Evolutionary conservation across 2,888 invertebrate genomes (phyloP), one percentile per base, ranked within the genome.

Genomic region (Eulithis testata): DNA sequence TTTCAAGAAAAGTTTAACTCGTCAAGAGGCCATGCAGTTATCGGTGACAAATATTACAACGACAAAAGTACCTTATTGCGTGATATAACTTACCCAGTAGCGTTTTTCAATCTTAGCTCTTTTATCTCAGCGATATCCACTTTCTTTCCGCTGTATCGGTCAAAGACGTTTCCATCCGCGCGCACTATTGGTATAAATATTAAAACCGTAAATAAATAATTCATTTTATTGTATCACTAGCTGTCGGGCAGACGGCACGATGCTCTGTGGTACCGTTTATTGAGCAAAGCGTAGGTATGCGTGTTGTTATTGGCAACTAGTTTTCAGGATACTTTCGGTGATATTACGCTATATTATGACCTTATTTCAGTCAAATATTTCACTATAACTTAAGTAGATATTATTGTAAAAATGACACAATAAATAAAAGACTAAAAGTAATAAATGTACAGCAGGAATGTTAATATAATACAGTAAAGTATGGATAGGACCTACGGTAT

Each of bases 101-200:
- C 76, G 57, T 87, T 85, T 63, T 73, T 79, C 36, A 71, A 52
- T 60, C 71, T 70, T 5, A 81, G 67, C 53, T 83, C 80, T 61
- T 81, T 83, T 47, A 73, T 71, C 63, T 77, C 73, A 4, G 71
- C 74, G 3, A 75, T 71, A n/a, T 84, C 80, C 47, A 85, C 65
- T 76, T 82, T 82, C 54, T 84, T 81, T 21, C 87, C 90, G 66
- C 79, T 84, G 66, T 79, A 85, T 66, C 84, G 80, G 69, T 89
- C 85, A 76, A 80, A 90, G 37, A 80, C 36, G 8, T 57, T 74
- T 43, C 79, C 79, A 36, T 78, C 73, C 60, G 72, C 80, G 56
- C 62, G 74, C 72, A 80, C 70, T 70, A 81, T 70, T 49, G 72
- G 77, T 64, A 79, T 70, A 68, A 83, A 79, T 76, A 86, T 70